Evolutionary conservation across 2,797 vertebrate genomes (phyloP), one percentile per base, ranked within the genome.

Genomic region (Rhabdomys pumilio): DNA sequence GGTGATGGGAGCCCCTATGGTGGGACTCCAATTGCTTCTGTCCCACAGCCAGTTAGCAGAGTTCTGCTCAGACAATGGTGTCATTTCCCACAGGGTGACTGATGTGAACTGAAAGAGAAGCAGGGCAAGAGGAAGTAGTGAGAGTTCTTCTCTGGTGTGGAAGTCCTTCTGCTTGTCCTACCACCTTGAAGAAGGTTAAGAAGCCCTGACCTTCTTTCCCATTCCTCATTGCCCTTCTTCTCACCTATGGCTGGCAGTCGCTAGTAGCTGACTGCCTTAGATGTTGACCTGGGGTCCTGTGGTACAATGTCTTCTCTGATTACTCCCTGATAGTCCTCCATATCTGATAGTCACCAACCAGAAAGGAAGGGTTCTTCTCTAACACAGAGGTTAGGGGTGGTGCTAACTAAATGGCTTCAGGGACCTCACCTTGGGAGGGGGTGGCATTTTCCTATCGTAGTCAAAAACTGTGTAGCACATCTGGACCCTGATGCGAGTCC

Each of bases 41-140:
- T 6, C 20, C 20, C 34, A 67, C 1, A 1, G 41, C 5, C 11
- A 0, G 0, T 0, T n/a, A 0, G 11, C 31, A 55, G 76, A 53
- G 29, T 20, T 8, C 65, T 47, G 19, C 76, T 53, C 55, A 22
- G 31, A 1, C 15, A 20, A 12, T 0, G 2, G 61, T 75, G 6
- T 77, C 13, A 26, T 13, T 10, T 14, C 31, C 34, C 29, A 31
- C 13, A 22, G 0, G 2, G 34, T 31, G 73, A 34, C 15, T n/a
- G 34, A n/a, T 15, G 0, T 26, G 67, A 57, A 22, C 89, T 34
- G 41, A 87, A 31, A 63, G 5, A 53, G 65, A 15, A 0, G 7
- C 41, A 17, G 47, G 15, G n/a, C 24, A 79, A 53, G 41, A 50
- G 44, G 55, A 38, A 44, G 26, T 34, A 41, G 72, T 65, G 63